Conservation (phyloP, 2,888 invertebrate species). For the Philaethria dido region DNA sequence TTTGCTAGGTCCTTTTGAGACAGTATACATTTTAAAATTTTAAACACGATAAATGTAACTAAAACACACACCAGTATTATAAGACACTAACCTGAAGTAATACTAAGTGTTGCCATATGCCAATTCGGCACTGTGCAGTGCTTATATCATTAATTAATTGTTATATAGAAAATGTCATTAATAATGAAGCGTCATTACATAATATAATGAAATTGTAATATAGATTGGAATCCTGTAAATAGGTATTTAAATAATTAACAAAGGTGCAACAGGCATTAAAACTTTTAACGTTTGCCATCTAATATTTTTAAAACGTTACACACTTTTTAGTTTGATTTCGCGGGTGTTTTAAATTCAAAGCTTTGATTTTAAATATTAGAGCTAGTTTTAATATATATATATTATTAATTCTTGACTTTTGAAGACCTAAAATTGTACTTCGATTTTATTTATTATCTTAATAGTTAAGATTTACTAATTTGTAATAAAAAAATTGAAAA, state of each 20-base stretch:
- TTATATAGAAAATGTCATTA: too few relatives aligned
- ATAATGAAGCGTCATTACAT: too few relatives aligned
- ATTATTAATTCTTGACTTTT: too few relatives aligned
- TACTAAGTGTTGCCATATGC: slow-evolving; percentile 30
- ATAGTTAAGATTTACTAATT: too few relatives aligned
- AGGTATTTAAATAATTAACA: too few relatives aligned
- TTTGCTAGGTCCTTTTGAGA: slow-evolving; percentile 94
- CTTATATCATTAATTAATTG: too few relatives aligned
- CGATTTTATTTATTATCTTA: neutral
- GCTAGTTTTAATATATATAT: too few relatives aligned
- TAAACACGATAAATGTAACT: slow-evolving; percentile 64
- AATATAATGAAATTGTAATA: too few relatives aligned
- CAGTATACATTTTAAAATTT: slow-evolving; percentile 90
- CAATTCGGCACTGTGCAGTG: neutral
- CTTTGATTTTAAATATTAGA: neutral
- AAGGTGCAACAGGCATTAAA: neutral
- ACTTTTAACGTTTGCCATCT: neutral
- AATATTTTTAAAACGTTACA: neutral
- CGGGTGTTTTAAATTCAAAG: neutral
- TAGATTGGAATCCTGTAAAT: too few relatives aligned
- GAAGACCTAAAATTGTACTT: too few relatives aligned
- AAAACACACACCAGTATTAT: slow-evolving; percentile 60
- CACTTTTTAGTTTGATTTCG: neutral
- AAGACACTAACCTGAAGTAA: slow-evolving; percentile 47
- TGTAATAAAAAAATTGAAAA: too few relatives aligned